Evolutionary conservation across 1,140 invertebrate species (phyloP), one percentile per base, ranked within the genome.

Genomic region (Drosophila cardini): DNA sequence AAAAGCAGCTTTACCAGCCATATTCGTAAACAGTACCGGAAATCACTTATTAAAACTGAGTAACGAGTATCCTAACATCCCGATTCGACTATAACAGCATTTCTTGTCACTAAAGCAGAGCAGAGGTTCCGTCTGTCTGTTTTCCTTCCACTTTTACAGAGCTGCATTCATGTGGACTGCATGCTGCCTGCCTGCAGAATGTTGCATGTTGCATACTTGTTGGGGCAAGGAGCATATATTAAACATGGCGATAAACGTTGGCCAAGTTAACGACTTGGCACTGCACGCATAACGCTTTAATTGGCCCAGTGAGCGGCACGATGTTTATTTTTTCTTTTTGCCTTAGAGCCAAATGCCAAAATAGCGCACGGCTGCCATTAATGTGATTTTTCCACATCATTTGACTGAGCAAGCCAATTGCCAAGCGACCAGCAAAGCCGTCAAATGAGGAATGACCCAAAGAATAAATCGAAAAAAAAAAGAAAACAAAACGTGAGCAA

Each of bases 301-400:
- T 83, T 83, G 80, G 80, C 67, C 48, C 67, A 50, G 21, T 67
- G 26, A 72, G 57, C 55, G 16, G 11, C 13, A 46, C 30, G 68
- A 69, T 36, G 64, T 63, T 58, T 40, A 45, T 43, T 64, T 72
- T 57, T 52, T 43, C 6, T 26, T 15, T 4, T 36, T 18, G 30
- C 40, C 11, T 53, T 46, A 38, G n/a, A 56, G 57, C 58, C 63
- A 69, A 79, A 84, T 62, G 58, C 60, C 74, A 73, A 80, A 85
- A 74, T 67, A 71, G 58, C 76, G 69, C 80, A 85, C 80, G 76
- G 61, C 82, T 85, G 81, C 73, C 84, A 81, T 80, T 87, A 87
- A 87, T 87, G 80, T 87, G 76, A 87, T 87, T 87, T 84, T 89
- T 89, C 78, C 84, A 71, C 79, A 78, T 78, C 80, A 87, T 87